These are phyloP conservation scores for Rhincodon typus DNA, from an alignment of 2,797 vertebrate genomes.

Conservation along the genomic window DNA sequence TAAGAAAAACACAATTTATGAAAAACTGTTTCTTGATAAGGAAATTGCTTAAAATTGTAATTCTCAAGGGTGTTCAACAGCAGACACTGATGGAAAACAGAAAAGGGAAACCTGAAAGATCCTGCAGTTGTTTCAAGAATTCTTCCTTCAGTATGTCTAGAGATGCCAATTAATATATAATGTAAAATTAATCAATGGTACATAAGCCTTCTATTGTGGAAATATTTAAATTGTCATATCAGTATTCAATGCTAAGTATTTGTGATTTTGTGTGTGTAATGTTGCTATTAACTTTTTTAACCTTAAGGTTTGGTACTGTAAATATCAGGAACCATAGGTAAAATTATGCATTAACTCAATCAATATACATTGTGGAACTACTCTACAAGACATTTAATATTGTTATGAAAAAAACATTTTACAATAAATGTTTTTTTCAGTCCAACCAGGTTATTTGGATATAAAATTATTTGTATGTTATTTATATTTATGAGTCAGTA, in stretches of 20 bases:
- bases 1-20: not conserved
- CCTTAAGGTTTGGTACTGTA: not conserved
- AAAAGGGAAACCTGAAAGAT: not conserved
- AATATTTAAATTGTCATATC: not conserved
- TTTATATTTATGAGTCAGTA: too few species aligned
- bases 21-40: not conserved
- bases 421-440: not conserved
- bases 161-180: too few species aligned
- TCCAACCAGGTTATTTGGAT: not conserved
- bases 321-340: not conserved
- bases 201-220: not conserved
- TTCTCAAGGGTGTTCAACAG: conserved; percentile 15
- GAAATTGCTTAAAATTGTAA: not conserved
- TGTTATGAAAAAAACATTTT: not conserved
- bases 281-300: not conserved
- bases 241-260: not conserved
- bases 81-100: not conserved
- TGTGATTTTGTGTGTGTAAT: not conserved
- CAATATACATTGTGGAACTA: not conserved
- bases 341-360: not conserved
- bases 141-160: not conserved
- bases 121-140: not conserved
- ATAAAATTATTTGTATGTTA: not conserved
- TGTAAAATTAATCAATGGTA: not conserved
- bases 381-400: not conserved